phyloP scores from a whole-genome alignment of 2,888 invertebrate genomes.

The Charanyca ferruginea region DNA sequence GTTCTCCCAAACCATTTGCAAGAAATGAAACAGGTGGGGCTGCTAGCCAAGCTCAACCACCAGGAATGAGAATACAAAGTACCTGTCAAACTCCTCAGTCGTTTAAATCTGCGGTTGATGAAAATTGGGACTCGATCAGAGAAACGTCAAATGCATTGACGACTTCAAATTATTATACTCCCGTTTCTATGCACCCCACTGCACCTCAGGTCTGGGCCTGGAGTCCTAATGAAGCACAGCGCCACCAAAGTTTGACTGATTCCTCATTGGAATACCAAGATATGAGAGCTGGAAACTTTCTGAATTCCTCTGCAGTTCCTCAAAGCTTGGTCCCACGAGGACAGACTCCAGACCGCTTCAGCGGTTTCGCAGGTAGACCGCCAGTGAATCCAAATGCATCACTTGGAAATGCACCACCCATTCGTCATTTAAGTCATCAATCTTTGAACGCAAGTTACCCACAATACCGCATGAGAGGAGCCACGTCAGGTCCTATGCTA shows the following conservation, averaged over 20 bases:
- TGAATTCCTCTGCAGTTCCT: constrained; percentile 18
- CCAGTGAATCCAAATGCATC: constrained; percentile 13
- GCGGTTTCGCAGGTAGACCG: background rate
- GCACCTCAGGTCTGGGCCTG: background rate
- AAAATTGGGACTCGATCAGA: background rate
- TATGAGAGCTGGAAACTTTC: constrained; percentile 18
- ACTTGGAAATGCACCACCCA: background rate
- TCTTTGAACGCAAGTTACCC: constrained; percentile 3
- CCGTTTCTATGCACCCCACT: background rate
- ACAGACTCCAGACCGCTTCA: background rate
- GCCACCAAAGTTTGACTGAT: constrained; percentile 13
- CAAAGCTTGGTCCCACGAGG: background rate
- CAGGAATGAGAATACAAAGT: background rate
- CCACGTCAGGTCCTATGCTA: constrained; percentile 14
- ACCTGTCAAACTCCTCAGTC: background rate
- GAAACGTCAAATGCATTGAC: background rate
- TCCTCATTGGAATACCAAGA: background rate
- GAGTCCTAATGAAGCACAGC: constrained; percentile 8
- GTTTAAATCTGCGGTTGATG: background rate
- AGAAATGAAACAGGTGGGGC: background rate
- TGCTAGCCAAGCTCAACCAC: background rate
- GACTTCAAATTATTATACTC: background rate
- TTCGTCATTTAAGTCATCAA: background rate
- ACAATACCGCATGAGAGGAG: constrained; percentile 2
- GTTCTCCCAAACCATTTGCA: constrained; percentile 7